Evolutionary conservation across 2,797 vertebrate species (phyloP), one percentile per base, ranked within the genome.

Genomic region (Pipistrellus pipistrellus): DNA sequence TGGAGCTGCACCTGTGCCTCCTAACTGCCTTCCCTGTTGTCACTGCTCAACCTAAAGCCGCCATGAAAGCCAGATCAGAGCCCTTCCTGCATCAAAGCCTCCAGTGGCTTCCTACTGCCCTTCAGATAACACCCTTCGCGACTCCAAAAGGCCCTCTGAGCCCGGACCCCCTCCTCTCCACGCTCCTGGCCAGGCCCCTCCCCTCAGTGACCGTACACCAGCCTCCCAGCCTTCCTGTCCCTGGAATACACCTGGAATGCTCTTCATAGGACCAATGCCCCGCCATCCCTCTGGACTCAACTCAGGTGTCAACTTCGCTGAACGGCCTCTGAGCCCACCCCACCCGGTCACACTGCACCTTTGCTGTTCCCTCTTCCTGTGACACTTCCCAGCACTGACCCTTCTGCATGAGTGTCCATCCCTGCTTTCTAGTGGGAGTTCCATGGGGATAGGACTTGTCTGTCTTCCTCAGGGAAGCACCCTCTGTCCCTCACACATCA

Each of bases 261-360:
- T 35, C 64, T 71, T 76, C 21, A 18, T 17, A 53, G 3, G 0
- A 32, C 53, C 0, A 41, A 18, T 2, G 1, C 38, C 25, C 15
- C 0, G 41, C 64, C 17, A 25, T n/a, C 27, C 1, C 51, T 78
- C 69, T 30, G 55, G 44, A 35, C 25, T 14, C 48, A 62, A 12
- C 38, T 21, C 81, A 6, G 18, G 51, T 7, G 11, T 15, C 83
- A 41, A 17, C 48, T 53, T 90, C 0, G 2, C 32, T 32, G 64
- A 20, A 71, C n/a, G 2, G 27, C 18, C 38, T 68, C 73, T 5
- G 44, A 53, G 44, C 53, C 18, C 14, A 2, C 18, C 71, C 57
- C 27, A 32, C 2, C 59, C n/a, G 5, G 20, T 20, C 27, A 57
- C 17, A n/a, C 15, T 6, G 14, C 3, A 1, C 7, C 5, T 1